Evolutionary conservation across 2,113 vertebrate species (phyloP).

Genomic region (Diadophis punctatus): DNA sequence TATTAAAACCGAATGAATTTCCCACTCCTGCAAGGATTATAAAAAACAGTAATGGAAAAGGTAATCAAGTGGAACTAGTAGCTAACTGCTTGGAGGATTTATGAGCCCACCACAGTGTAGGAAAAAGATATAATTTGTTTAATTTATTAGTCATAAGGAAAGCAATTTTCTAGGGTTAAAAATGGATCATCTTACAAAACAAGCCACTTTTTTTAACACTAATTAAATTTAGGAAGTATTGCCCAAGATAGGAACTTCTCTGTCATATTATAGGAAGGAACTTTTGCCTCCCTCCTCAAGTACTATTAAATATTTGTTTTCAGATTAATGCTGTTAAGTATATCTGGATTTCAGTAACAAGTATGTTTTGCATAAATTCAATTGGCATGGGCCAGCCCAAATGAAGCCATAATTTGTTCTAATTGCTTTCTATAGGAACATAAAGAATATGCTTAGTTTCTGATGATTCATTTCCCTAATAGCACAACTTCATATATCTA

Average conservation of each 20-base stretch:
- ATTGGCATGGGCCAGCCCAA: neutral
- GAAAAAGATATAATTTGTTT: conserved; percentile 58
- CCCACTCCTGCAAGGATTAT: conserved; percentile 47
- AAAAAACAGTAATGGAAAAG: conserved; percentile 64
- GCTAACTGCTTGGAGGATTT: conserved; percentile 52
- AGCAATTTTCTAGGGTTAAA: conserved; percentile 60
- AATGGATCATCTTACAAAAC: conserved; percentile 63
- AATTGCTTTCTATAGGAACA: neutral
- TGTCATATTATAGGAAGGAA: neutral
- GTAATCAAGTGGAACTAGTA: conserved; percentile 66
- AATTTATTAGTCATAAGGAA: conserved; percentile 66
- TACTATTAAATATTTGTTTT: neutral
- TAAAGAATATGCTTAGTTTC: neutral
- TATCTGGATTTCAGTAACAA: neutral
- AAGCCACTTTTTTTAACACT: conserved; percentile 53
- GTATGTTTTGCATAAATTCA: neutral
- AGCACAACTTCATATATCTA: neutral
- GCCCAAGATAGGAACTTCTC: conserved; percentile 18
- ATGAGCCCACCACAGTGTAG: conserved; percentile 34
- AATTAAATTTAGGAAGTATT: conserved; percentile 52
- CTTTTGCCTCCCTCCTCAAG: neutral
- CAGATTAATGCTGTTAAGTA: neutral
- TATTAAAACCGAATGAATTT: conserved; percentile 57
- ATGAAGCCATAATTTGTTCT: neutral
- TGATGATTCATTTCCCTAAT: neutral